Evolutionary conservation across 2,113 vertebrate genomes (phyloP).

Genomic region (Zosterops pallidus): DNA sequence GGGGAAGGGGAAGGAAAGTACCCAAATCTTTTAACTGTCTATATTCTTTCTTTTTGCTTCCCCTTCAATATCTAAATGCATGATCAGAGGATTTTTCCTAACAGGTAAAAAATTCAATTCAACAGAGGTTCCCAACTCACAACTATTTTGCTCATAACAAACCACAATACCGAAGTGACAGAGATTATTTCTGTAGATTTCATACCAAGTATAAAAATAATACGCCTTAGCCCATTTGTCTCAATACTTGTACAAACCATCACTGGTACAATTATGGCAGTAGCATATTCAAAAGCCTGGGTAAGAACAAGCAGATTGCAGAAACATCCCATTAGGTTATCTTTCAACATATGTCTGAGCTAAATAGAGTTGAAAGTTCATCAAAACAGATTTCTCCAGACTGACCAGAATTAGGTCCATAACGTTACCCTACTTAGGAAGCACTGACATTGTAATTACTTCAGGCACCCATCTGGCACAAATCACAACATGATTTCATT

Average conservation of each 20-base stretch:
- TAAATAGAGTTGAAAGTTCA: conserved; percentile 47
- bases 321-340: not conserved
- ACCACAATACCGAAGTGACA: not conserved
- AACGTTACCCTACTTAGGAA: conserved; percentile 1
- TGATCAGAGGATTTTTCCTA: not conserved
- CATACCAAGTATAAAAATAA: not conserved
- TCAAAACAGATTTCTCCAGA: conserved; percentile 5
- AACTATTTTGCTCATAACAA: not conserved
- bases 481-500: conserved; percentile 28
- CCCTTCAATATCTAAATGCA: not conserved
- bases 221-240: not conserved
- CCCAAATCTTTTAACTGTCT: not conserved
- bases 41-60: not conserved
- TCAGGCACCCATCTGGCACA: conserved; percentile 32
- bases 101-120: not conserved
- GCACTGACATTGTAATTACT: conserved; percentile 1
- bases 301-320: conserved; percentile 29
- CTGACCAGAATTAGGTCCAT: not conserved
- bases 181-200: not conserved
- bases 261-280: not conserved
- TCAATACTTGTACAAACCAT: not conserved
- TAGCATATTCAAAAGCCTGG: not conserved
- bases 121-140: not conserved
- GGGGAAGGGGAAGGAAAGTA: not conserved
- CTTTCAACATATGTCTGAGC: conserved; percentile 1